Percentiles rank a stretch among this genome's conserved stretches.
Conservation (phyloP, 2,113 vertebrate genomes). For the Camelus dromedarius region DNA sequence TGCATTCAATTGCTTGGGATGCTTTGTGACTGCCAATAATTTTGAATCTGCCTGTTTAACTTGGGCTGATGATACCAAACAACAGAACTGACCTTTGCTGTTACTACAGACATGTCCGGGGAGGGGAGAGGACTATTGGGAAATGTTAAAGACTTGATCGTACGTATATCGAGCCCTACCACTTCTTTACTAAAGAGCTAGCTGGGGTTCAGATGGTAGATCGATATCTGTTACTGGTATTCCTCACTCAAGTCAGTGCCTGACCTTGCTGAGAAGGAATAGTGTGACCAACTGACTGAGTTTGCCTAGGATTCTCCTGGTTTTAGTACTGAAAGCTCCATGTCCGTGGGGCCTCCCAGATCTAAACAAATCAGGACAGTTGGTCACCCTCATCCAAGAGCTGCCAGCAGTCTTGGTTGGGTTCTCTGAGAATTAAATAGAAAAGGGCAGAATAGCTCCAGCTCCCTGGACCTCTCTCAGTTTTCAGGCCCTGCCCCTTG, state of each 20-base stretch:
- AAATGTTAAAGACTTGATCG: not conserved
- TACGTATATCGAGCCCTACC: not conserved
- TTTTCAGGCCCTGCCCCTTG: not conserved
- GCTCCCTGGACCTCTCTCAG: not conserved
- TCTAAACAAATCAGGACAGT: not conserved
- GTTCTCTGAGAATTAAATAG: not conserved
- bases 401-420: not conserved
- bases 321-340: not conserved
- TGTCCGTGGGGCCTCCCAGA: not conserved
- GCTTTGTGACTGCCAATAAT: not conserved
- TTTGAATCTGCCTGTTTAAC: not conserved
- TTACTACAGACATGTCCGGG: not conserved
- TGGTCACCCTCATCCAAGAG: not conserved
- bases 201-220: not conserved
- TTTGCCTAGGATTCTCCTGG: not conserved
- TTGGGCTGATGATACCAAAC: not conserved
- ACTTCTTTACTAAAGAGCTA: not conserved
- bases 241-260: not conserved
- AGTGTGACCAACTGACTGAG: not conserved
- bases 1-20: not conserved
- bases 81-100: conserved; percentile 1
- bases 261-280: not conserved
- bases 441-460: not conserved
- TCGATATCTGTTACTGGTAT: not conserved
- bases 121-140: too few relatives aligned